Base-by-base conservation (phyloP, 2,888 invertebrate species). In the Cephus nigrinus region DNA sequence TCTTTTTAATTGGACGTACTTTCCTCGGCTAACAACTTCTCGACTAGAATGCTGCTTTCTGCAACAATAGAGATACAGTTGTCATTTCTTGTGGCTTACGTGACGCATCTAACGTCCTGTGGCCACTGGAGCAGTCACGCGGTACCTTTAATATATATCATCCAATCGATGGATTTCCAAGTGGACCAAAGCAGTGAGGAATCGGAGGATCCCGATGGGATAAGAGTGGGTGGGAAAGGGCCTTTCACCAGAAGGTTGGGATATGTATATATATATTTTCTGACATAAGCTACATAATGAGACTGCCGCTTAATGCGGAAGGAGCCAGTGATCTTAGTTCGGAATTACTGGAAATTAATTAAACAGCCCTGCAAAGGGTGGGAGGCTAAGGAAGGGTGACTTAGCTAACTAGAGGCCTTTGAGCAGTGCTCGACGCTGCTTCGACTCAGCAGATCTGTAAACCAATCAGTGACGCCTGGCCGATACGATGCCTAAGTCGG, bases 401-500 rank as follows among this genome's bases (percentile, higher is more conserved):
- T 78, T 72, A 75, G 78, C 78, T 78, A 78, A 78, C 78, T 78
- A 78, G 75, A 75, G 78, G 81, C 84, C 86, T 86, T 87, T 84
- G 84, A 84, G 85, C 75, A 73, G 68, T 81, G 80, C 80, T 80
- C 82, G 81, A 80, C 81, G 80, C 84, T 80, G 79, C 82, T 68
- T 75, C 78, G 75, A 78, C 85, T 85, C 84, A 80, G 83, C 82
- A 85, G 86, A 86, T 86, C 85, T 86, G 86, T 87, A 87, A 88
- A 86, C 88, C 85, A 87, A 88, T 88, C 87, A 86, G 85, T 84
- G 80, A 86, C 84, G 88, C 85, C 86, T 86, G 84, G 82, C 75
- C 85, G 82, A 84, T 83, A 81, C 82, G 78, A 84, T 81, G 82
- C 77, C 83, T 82, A 82, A 86, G 85, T 86, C 84, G 82, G 80